A percentile compares a stretch with the other conserved stretches of the same genome.
phyloP scores from a whole-genome alignment of 2,888 invertebrate genomes.

The Ptychoptera albimana region DNA sequence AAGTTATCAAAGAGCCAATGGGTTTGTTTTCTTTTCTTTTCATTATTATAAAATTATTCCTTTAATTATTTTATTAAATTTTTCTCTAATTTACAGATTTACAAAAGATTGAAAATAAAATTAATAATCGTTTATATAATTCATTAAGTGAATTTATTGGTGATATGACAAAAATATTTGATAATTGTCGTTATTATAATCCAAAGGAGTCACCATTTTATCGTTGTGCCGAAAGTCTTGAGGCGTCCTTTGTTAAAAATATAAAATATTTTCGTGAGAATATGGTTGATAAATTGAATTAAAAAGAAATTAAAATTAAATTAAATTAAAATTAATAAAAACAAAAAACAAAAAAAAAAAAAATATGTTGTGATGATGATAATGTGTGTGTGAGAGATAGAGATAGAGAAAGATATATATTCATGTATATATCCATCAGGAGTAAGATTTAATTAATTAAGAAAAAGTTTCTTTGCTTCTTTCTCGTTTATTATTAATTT shows the following conservation, averaged over 20 bases:
- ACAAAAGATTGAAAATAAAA: constrained; percentile 77
- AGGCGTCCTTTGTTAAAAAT: constrained; percentile 90
- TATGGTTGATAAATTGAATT: constrained; percentile 33
- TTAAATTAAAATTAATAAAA: too few relatives aligned
- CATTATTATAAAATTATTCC: not conserved
- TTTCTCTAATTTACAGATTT: constrained; percentile 55
- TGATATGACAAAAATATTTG: constrained; percentile 96
- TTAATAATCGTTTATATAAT: constrained; percentile 67
- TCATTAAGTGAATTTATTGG: constrained; percentile 89
- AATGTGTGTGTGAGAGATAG: too few relatives aligned
- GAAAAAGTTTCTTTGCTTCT: too few relatives aligned
- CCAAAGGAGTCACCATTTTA: constrained; percentile 91
- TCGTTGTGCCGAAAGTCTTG: constrained; percentile 88
- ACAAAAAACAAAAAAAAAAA: too few relatives aligned
- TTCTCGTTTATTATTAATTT: too few relatives aligned
- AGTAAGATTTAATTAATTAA: too few relatives aligned
- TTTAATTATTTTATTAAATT: not conserved
- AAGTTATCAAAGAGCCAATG: constrained; percentile 91
- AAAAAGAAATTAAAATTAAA: too few relatives aligned
- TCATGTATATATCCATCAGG: too few relatives aligned
- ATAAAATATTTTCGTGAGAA: constrained; percentile 77
- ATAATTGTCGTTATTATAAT: constrained; percentile 97
- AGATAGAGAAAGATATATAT: too few relatives aligned
- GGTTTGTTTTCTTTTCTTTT: constrained; percentile 41
- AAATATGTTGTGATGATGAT: too few relatives aligned